Conservation (phyloP, 2,113 vertebrate species). For the Nematolebias whitei region DNA sequence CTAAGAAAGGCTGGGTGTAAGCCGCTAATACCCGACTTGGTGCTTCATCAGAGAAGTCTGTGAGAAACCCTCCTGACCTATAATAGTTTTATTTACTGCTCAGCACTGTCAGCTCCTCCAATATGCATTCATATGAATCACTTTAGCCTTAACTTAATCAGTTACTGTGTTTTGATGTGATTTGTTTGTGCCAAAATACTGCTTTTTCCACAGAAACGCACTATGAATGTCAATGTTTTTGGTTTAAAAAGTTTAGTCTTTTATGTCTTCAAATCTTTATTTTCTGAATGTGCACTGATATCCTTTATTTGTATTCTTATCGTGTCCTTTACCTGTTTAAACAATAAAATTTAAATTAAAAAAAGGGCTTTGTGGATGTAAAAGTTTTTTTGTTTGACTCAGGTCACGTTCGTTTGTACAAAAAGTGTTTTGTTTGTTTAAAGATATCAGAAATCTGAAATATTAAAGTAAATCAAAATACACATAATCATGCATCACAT, state of each 20-base stretch:
- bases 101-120: not conserved
- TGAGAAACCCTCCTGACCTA: slow-evolving; percentile 36
- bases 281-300: slow-evolving; percentile 13
- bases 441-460: too few relatives aligned
- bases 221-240: slow-evolving; percentile 38
- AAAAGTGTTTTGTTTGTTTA: too few relatives aligned
- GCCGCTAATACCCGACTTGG: slow-evolving; percentile 42
- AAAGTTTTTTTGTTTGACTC: not conserved
- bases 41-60: slow-evolving; percentile 33
- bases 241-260: not conserved
- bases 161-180: not conserved
- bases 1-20: slow-evolving; percentile 50
- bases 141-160: not conserved
- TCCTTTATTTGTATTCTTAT: not conserved
- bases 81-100: not conserved
- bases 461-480: too few relatives aligned
- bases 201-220: slow-evolving; percentile 4
- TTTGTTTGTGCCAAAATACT: not conserved
- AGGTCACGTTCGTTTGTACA: too few relatives aligned
- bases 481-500: too few relatives aligned
- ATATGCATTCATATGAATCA: not conserved
- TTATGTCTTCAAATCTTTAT: not conserved
- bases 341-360: not conserved
- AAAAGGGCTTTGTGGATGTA: not conserved
- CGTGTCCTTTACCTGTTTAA: slow-evolving; percentile 2